Percentiles rank a stretch among this genome's conserved stretches.
These are phyloP conservation scores for Mycogona germanica DNA, from an alignment of 2,888 invertebrate species.

Conservation along the genomic window DNA sequence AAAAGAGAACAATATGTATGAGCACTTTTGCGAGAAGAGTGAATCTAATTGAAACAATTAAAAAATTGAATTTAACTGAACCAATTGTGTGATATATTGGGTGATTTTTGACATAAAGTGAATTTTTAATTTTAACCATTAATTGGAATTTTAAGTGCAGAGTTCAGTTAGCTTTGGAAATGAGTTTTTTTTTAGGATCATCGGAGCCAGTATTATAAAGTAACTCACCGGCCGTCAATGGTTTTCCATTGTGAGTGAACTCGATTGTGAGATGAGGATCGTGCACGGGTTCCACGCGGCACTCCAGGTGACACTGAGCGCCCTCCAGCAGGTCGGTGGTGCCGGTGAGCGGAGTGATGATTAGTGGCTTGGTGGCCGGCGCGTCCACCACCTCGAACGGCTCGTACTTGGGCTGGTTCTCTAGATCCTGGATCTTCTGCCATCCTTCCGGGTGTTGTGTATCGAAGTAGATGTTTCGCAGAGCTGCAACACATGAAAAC, in stretches of 20 bases:
- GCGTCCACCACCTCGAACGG: conserved; percentile 60
- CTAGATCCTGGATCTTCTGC: conserved; percentile 78
- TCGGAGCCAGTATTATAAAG: too few relatives aligned
- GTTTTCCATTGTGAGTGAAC: conserved; percentile 85
- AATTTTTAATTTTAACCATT: too few relatives aligned
- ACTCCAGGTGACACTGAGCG: conserved; percentile 86
- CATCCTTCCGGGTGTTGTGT: conserved; percentile 87
- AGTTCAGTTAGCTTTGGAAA: background rate
- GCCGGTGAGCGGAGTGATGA: conserved; percentile 69
- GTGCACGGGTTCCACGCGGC: conserved; percentile 80
- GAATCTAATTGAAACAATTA: background rate
- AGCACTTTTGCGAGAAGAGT: too few relatives aligned
- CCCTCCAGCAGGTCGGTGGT: conserved; percentile 82
- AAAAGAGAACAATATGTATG: too few relatives aligned
- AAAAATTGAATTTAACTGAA: background rate
- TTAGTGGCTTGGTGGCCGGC: conserved; percentile 63
- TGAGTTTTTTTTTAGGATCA: background rate
- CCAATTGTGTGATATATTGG: background rate
- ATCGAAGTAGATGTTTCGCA: conserved; percentile 67
- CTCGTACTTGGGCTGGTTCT: conserved; percentile 70
- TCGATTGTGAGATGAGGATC: conserved; percentile 80
- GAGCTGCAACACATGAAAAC: conserved; percentile 41
- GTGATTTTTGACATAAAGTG: too few relatives aligned
- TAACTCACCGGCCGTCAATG: conserved; percentile 56
- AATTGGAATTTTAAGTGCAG: too few relatives aligned